These are phyloP conservation scores for Lasioglossum marginatum DNA, from an alignment of 2,888 invertebrate species.

Conservation along the genomic window DNA sequence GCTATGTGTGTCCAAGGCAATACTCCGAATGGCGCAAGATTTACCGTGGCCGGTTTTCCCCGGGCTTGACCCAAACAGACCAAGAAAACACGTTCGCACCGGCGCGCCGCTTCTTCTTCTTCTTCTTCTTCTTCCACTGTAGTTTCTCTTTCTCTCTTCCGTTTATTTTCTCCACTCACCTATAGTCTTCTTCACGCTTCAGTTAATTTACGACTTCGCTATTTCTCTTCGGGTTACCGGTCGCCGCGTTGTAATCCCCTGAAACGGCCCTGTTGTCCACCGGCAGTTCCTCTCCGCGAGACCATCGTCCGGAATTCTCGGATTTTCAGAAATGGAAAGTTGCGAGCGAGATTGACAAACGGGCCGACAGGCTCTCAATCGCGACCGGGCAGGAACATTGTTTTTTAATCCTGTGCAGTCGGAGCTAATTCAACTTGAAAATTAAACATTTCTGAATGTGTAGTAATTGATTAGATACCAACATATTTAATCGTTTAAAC, in stretches of 20 bases:
- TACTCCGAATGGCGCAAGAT: neutral
- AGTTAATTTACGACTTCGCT: slow-evolving; percentile 11
- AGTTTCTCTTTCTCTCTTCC: neutral
- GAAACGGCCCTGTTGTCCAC: slow-evolving; percentile 6
- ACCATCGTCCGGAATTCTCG: neutral
- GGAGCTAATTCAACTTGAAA: too few relatives aligned
- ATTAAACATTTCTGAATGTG: too few relatives aligned
- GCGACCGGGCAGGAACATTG: neutral
- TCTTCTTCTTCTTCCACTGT: neutral
- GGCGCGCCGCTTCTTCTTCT: neutral
- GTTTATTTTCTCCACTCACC: slow-evolving; percentile 4
- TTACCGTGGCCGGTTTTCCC: neutral
- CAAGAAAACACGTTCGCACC: neutral
- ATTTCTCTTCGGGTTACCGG: slow-evolving; percentile 6
- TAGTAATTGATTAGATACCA: too few relatives aligned
- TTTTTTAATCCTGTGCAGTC: too few relatives aligned
- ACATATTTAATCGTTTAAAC: too few relatives aligned
- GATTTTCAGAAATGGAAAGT: neutral
- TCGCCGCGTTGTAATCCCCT: slow-evolving; percentile 12
- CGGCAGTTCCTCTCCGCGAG: neutral
- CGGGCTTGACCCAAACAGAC: neutral
- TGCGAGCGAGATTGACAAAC: neutral
- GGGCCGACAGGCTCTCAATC: neutral
- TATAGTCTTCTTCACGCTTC: slow-evolving; percentile 13
- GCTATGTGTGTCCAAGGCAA: neutral